Base-by-base conservation (phyloP, 1,140 invertebrate genomes). In the roundworm (Caenorhabditis elegans) region DNA sequence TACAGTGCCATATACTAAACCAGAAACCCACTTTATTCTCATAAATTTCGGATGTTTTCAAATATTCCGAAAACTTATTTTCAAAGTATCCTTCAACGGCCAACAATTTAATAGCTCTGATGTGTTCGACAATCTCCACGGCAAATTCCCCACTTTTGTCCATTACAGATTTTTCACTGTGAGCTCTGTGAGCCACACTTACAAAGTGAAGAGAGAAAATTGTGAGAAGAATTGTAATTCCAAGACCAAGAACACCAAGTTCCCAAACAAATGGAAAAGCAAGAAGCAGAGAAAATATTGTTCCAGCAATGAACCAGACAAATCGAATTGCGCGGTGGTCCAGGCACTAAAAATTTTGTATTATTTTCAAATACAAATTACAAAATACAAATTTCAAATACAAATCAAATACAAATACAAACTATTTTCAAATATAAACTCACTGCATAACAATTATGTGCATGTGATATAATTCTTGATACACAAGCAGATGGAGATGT, bases 241-340 rank as follows among this genome's bases (percentile, higher is more conserved):
- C 78, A 1, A 79, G 19, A 8, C 43, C 39, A 4, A 65, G 31
- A 28, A 46, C 15, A 13, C 78, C 78, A 0, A 79, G 34, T n/a
- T 79, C 36, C 78, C 78, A 79, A 13, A 24, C 55, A 28, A 60
- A 79, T 53, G 39, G 36, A 19, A 60, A 79, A 36, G 87, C 88
- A 19, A 90, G 86, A 11, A 80, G 47, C 13, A 90, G 78, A 46
- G 84, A 86, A 26, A 83, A 76, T 19, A 88, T 86, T 26, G 91
- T 88, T 75, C 90, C 90, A 39, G 90, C 87, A 11, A 91, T 11
- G 76, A 84, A 87, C 82, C 90, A 88, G 22, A 91, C 77, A 2
- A 90, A 65, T 4, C 82, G 86, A 4, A 90, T 90, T n/a, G 92
- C 81, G 79, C 90, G 86, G 13, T 86, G 92, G 3, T 95, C 91